Evolutionary conservation across 2,888 invertebrate genomes (phyloP).

Genomic region (Bombylius discolor): DNA sequence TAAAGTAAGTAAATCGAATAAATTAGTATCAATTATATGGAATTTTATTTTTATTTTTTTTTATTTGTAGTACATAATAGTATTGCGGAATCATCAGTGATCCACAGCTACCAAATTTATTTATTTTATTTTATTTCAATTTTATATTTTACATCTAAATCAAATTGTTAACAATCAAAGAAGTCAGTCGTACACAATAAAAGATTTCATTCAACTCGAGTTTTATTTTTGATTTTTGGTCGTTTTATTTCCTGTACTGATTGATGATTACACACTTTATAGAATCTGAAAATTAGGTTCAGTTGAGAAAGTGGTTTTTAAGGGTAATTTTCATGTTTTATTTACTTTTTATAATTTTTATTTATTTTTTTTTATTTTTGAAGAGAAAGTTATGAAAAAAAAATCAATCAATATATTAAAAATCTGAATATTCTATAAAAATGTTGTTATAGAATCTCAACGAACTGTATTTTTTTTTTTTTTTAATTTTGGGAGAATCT

Average conservation of each 20-base stretch:
- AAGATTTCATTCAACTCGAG: slow-evolving; percentile 7
- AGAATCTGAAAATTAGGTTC: slow-evolving; percentile 38
- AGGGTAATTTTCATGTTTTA: not conserved
- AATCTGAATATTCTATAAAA: slow-evolving; percentile 9
- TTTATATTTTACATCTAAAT: not conserved
- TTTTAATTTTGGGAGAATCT: slow-evolving; percentile 20
- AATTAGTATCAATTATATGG: slow-evolving; percentile 16
- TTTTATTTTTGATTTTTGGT: slow-evolving; percentile 2
- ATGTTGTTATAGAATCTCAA: slow-evolving; percentile 8
- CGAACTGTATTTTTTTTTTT: slow-evolving; percentile 3
- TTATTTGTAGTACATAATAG: not conserved
- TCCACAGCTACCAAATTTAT: slow-evolving; percentile 8
- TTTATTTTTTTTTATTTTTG: not conserved
- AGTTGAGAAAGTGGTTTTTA: slow-evolving; percentile 22
- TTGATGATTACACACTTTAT: slow-evolving; percentile 26
- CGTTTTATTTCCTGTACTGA: slow-evolving; percentile 5
- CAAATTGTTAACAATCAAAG: slow-evolving; percentile 1
- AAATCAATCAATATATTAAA: not conserved
- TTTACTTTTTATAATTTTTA: not conserved
- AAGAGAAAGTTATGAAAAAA: slow-evolving; percentile 4
- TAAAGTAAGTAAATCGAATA: slow-evolving; percentile 19
- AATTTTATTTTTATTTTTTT: slow-evolving; percentile 2
- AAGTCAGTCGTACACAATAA: slow-evolving; percentile 4
- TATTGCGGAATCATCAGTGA: slow-evolving; percentile 12
- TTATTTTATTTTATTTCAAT: slow-evolving; percentile 5